Percentiles rank a stretch among this genome's conserved stretches.
phyloP scores from a whole-genome alignment of 2,888 invertebrate species.

The Hybos culiciformis region DNA sequence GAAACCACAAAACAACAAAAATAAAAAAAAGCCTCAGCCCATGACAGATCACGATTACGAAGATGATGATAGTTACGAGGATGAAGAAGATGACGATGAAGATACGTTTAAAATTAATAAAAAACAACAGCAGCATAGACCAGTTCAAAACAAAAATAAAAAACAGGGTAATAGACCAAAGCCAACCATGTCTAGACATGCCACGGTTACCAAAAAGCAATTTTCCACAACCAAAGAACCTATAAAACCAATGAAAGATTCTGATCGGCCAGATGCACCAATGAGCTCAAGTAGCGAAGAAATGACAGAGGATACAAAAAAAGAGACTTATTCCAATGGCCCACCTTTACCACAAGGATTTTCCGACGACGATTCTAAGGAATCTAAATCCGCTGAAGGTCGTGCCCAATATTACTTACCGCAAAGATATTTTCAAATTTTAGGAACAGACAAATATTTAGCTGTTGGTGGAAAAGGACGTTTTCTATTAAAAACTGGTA shows the following conservation, averaged over 20 bases:
- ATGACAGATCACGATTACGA: background rate
- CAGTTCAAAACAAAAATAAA: too few relatives aligned
- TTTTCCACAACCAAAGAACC: too few relatives aligned
- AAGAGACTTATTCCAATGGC: too few relatives aligned
- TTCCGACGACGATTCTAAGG: slow-evolving; percentile 1
- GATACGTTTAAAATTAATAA: too few relatives aligned
- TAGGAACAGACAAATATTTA: slow-evolving; percentile 10
- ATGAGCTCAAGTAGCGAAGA: background rate
- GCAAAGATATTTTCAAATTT: slow-evolving; percentile 8
- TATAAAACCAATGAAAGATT: background rate
- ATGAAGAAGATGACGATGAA: background rate
- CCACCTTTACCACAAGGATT: too few relatives aligned
- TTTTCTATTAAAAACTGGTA: slow-evolving; percentile 11
- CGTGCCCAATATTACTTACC: slow-evolving; percentile 11
- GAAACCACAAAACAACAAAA: too few relatives aligned
- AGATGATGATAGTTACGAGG: background rate
- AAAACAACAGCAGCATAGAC: too few relatives aligned
- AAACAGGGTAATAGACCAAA: too few relatives aligned
- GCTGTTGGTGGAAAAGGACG: slow-evolving; percentile 12
- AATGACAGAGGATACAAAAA: too few relatives aligned
- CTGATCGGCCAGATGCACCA: background rate
- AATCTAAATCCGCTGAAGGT: slow-evolving; percentile 1
- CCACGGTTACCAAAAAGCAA: too few relatives aligned
- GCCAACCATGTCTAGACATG: too few relatives aligned
- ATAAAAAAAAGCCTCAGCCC: too few relatives aligned